Base-by-base conservation (phyloP, 2,888 invertebrate species). In the Eustalomyia histrio region DNA sequence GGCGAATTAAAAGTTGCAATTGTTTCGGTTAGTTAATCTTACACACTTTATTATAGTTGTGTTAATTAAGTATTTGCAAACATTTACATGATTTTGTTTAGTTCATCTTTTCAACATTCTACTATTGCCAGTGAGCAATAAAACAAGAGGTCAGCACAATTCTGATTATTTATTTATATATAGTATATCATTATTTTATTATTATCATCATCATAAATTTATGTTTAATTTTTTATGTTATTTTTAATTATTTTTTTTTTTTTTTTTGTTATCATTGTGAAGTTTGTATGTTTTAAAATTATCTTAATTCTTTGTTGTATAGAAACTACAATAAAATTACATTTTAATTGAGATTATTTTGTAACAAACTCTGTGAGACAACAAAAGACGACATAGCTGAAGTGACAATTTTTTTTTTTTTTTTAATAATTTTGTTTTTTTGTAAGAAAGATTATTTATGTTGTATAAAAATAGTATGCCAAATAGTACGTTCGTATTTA, bases 281-380 rank as follows among this genome's bases (percentile, higher is more conserved):
- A 72, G 39, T 55, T 52, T n/a, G 60, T 73, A 57, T 50, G 16
- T 53, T 50, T 24, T 47, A 33, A 9, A 33, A 43, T 63, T 52
- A 24, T 39, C 55, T 21, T 52, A 43, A 21, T 63, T 47, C n/a
- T 17, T 47, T 24, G 55, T 55, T 18, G 21, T 58, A 64, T 73
- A 57, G 55, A 76, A 68, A 61, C 63, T 76, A 69, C 10, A 50
- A 29, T 33, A 63, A 76, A 67, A 67, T 74, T 76, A 68, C 61
- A 76, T 68, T 55, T 65, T 55, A 55, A 55, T 61, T 68, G 60
- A 55, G 61, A 61, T 75, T 29, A 29, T 29, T 39, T 50, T 58
- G 21, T 72, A 43, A 63, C 24, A 57, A 74, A 60, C 29, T 61
- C 61, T 60, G 43, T 47, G 58, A 60, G 50, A 35, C 64, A 65